phyloP scores from a whole-genome alignment of 2,888 invertebrate genomes.

The Eremobia ochroleuca region DNA sequence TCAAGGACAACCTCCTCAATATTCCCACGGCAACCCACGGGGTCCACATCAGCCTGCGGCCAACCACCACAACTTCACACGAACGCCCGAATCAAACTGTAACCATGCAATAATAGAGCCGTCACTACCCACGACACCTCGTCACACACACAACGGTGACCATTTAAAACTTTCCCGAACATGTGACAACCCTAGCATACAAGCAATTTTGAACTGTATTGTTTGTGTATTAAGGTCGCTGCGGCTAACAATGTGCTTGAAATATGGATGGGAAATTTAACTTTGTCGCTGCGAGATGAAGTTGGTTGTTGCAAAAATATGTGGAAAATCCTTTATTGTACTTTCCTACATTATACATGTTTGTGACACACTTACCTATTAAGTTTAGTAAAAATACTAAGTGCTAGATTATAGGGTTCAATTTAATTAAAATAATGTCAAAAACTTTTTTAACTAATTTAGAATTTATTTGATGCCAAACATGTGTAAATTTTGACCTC shows the following conservation, averaged over 20 bases:
- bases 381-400: background rate
- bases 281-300: constrained; percentile 26
- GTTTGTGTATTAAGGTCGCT: constrained; percentile 18
- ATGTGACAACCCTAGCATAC: constrained; percentile 37
- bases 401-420: background rate
- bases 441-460: background rate
- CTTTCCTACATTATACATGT: background rate
- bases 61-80: constrained; percentile 47
- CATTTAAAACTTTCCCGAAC: constrained; percentile 81
- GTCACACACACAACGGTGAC: constrained; percentile 80
- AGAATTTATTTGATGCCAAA: background rate
- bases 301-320: constrained; percentile 28
- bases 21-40: background rate
- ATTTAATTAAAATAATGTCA: background rate
- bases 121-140: constrained; percentile 79
- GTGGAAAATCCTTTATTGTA: constrained; percentile 9
- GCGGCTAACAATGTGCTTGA: constrained; percentile 10
- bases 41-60: background rate
- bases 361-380: background rate
- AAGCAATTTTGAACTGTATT: constrained; percentile 50
- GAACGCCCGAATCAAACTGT: constrained; percentile 71
- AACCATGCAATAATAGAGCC: constrained; percentile 79
- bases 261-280: constrained; percentile 43
- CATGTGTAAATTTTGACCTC: background rate
- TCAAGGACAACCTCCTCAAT: background rate